Evolutionary conservation across 1,140 invertebrate species (phyloP).

Genomic region (Pogonomyrmex californicus): DNA sequence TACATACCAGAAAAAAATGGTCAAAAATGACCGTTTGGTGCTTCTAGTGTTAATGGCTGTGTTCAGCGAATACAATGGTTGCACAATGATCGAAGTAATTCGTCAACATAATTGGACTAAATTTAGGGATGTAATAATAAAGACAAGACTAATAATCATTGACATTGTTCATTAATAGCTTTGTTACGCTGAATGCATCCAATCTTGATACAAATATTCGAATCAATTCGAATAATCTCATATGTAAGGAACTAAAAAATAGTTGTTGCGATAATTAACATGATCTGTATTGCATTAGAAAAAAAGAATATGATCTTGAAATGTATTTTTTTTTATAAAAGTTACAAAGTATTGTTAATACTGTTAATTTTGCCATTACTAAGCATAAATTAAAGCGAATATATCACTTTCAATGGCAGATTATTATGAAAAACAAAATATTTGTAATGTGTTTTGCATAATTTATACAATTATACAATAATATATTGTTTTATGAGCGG

Average conservation of each 20-base stretch:
- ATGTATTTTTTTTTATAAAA: conserved; percentile 46
- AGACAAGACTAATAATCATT: no score
- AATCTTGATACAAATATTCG: not conserved
- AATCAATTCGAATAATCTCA: not conserved
- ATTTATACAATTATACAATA: not conserved
- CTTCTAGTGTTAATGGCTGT: no score
- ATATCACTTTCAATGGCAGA: not conserved
- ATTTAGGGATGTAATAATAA: no score
- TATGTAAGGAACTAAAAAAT: conserved; percentile 12
- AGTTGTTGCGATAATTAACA: not conserved
- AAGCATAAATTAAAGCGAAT: not conserved
- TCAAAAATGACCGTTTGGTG: no score
- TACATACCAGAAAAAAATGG: no score
- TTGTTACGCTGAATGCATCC: not conserved
- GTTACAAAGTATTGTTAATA: conserved; percentile 48
- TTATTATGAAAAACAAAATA: conserved; percentile 13
- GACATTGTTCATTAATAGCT: no score
- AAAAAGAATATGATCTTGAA: not conserved
- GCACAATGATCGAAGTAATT: no score
- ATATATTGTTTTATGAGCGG: not conserved
- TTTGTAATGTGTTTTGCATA: not conserved
- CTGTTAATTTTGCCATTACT: conserved; percentile 54
- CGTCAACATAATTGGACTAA: no score
- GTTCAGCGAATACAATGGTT: no score
- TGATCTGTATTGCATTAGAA: not conserved